Evolutionary conservation across 2,888 invertebrate species (phyloP).

Genomic region (Altica lythri): DNA sequence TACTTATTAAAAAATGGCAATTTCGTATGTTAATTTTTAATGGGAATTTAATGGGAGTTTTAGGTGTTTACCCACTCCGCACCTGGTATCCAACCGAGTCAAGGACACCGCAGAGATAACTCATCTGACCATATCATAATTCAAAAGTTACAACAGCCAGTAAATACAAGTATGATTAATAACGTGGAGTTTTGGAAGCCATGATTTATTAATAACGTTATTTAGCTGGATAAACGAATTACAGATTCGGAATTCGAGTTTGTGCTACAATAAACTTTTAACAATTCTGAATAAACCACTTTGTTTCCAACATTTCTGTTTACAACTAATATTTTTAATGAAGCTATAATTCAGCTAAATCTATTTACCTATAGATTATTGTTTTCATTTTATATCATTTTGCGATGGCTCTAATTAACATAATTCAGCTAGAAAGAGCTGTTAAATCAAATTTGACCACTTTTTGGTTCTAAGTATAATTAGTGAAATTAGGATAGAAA

Average conservation of each 20-base stretch:
- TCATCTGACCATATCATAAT: slow-evolving; percentile 51
- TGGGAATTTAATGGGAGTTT: slow-evolving; percentile 43
- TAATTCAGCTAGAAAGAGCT: too few relatives aligned
- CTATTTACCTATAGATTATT: too few relatives aligned
- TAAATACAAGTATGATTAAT: slow-evolving; percentile 53
- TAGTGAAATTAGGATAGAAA: too few relatives aligned
- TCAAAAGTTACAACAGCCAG: slow-evolving; percentile 49
- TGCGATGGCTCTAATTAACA: too few relatives aligned
- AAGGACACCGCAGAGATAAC: slow-evolving; percentile 44
- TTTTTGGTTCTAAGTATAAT: too few relatives aligned
- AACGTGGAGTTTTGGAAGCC: slow-evolving; percentile 52
- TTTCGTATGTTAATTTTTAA: slow-evolving; percentile 41
- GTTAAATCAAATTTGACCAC: too few relatives aligned
- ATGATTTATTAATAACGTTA: slow-evolving; percentile 52
- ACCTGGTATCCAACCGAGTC: slow-evolving; percentile 31
- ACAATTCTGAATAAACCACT: too few relatives aligned
- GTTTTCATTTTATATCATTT: too few relatives aligned
- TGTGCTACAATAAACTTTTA: too few relatives aligned
- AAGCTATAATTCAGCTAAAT: too few relatives aligned
- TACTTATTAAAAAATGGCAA: slow-evolving; percentile 24
- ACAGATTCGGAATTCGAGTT: slow-evolving; percentile 17
- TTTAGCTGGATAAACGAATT: slow-evolving; percentile 51
- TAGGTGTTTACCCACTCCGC: slow-evolving; percentile 33
- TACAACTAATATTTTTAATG: too few relatives aligned
- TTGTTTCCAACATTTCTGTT: too few relatives aligned